Percentiles rank a stretch among this genome's conserved stretches.
phyloP scores from a whole-genome alignment of 2,113 vertebrate species.

The Eleginops maclovinus region DNA sequence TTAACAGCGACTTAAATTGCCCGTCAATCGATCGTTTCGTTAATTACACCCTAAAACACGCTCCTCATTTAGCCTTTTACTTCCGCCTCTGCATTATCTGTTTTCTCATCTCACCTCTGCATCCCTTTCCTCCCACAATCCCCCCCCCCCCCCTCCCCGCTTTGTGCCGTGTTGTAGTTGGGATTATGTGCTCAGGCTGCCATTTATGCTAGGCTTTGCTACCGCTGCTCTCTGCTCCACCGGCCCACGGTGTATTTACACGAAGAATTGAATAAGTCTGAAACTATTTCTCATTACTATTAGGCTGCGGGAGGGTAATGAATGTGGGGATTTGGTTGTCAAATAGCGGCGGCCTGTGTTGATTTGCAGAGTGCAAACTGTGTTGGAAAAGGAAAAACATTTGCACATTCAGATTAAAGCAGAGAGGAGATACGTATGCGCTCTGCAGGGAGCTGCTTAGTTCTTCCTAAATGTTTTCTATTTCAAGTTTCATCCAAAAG shows the following conservation, averaged over 20 bases:
- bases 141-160: slow-evolving; percentile 33
- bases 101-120: slow-evolving; percentile 12
- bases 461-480: not conserved
- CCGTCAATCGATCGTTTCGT: not conserved
- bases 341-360: slow-evolving; percentile 3
- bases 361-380: slow-evolving; percentile 11
- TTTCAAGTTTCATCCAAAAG: not conserved
- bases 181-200: slow-evolving; percentile 73
- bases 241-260: slow-evolving; percentile 48
- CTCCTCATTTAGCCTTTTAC: not conserved
- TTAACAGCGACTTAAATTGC: not conserved
- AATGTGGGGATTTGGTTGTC: slow-evolving; percentile 44
- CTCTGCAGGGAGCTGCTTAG: not conserved
- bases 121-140: not conserved
- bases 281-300: slow-evolving; percentile 41
- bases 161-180: slow-evolving; percentile 58
- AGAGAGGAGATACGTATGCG: not conserved
- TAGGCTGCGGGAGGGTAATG: slow-evolving; percentile 20
- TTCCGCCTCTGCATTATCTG: not conserved
- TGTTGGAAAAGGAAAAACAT: not conserved
- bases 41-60: not conserved
- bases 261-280: slow-evolving; percentile 45
- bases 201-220: slow-evolving; percentile 48
- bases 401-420: too few relatives aligned
- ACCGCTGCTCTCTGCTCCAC: slow-evolving; percentile 16